Base-by-base conservation (phyloP, 92 coral and sea anemone genomes). In the Palythoa grandiflora region DNA sequence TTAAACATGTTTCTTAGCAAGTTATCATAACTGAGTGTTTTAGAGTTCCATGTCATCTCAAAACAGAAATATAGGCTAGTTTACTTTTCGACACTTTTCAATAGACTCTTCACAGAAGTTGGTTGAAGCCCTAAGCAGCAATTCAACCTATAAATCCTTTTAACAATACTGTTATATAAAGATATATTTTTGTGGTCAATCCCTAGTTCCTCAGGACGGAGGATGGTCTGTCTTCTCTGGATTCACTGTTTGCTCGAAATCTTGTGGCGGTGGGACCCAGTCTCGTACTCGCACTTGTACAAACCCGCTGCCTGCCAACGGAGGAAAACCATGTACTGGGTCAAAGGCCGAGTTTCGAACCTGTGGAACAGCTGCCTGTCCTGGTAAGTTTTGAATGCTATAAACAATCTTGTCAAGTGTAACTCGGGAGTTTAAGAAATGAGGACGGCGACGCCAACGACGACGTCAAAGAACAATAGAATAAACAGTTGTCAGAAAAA, bases 201-300 rank as follows among this genome's bases (percentile, higher is more conserved):
- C 78, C 57, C 1, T 47, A 73, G 78, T 73, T 73, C 57, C 13
- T 44, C 16, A 4, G 17, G 54, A 73, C 39, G 78, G 78, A 73
- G 54, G 78, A 2, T 73, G 78, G 78, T 38, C 44, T 1, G 36
- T 2, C 55, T 73, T 44, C 78, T 39, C 78, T 13, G 11, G 1
- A 15, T 73, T 73, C 20, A 73, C 21, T 44, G 6, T 6, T 52
- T 73, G 78, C 78, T 73, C 78, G 2, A 73, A 3, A 55, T 73
- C 78, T 40, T 73, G 78, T 47, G 78, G 78, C 8, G 78, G 78
- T 6, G 78, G 78, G 4, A 47, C 35, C 21, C 78, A 73, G 20
- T 73, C 17, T 16, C 78, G 78, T 4, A 73, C 78, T 39, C 78
- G 78, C 20, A 13, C 20, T 16, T 73, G 78, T n/a, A 73, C 78